These are phyloP conservation scores for Drosophila triauraria DNA, from an alignment of 1,140 invertebrate genomes.

Conservation along the genomic window DNA sequence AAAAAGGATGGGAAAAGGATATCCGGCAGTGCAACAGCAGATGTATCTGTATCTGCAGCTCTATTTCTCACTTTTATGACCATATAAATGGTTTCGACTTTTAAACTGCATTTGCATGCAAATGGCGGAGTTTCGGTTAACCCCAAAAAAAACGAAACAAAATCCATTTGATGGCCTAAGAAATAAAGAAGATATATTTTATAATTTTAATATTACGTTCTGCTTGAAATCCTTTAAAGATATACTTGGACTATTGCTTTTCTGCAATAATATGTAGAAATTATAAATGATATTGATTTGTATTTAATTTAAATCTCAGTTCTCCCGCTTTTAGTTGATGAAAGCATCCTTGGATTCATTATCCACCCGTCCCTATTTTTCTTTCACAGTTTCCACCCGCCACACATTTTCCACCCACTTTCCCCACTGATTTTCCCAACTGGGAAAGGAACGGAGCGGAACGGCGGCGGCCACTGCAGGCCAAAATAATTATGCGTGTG, in stretches of 20 bases:
- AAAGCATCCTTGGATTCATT: neutral
- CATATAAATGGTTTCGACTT: conserved; percentile 29
- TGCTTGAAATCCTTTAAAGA: too few species aligned
- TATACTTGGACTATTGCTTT: too few species aligned
- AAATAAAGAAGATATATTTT: neutral
- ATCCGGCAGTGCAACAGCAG: conserved; percentile 13
- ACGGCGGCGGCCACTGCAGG: conserved; percentile 58
- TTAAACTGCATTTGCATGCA: conserved; percentile 66
- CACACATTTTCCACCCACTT: conserved; percentile 4
- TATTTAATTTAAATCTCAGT: conserved; percentile 1
- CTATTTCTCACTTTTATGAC: conserved; percentile 56
- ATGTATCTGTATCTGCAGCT: conserved; percentile 29
- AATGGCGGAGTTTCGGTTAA: conserved; percentile 64
- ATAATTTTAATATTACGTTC: neutral
- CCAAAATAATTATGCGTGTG: conserved; percentile 82
- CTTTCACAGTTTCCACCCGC: neutral
- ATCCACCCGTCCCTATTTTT: neutral
- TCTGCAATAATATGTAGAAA: too few species aligned
- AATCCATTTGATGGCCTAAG: conserved; percentile 2
- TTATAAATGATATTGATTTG: neutral
- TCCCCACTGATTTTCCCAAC: conserved; percentile 13
- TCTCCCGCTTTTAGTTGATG: conserved; percentile 1
- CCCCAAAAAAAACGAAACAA: conserved; percentile 34
- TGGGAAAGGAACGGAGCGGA: neutral
- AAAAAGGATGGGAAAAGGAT: conserved; percentile 20